A percentile compares a stretch with the other conserved stretches of the same genome.
These are phyloP conservation scores for Sicus ferrugineus DNA, from an alignment of 2,888 invertebrate genomes.

Conservation along the genomic window DNA sequence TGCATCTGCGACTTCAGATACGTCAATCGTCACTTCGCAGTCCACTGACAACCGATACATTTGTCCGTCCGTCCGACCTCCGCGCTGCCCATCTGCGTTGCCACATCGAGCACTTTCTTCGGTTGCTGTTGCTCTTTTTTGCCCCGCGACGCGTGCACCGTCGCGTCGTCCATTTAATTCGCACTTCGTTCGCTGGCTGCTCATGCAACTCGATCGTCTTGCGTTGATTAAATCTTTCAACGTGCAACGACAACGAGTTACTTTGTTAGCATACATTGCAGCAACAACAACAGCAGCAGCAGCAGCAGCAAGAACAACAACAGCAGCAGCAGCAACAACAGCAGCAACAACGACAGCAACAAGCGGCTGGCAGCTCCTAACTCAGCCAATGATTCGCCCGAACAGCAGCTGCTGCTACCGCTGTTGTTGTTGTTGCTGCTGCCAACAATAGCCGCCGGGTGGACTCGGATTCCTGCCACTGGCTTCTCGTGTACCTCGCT, in stretches of 20 bases:
- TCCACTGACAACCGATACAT: constrained; percentile 1
- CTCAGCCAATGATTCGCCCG: constrained; percentile 25
- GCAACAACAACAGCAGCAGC: not conserved
- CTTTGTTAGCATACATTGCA: constrained; percentile 30
- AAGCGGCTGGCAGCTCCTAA: constrained; percentile 28
- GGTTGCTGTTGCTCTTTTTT: not conserved
- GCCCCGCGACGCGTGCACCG: not conserved
- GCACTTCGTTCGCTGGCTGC: constrained; percentile 25
- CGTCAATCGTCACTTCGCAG: not conserved
- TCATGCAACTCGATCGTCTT: constrained; percentile 24
- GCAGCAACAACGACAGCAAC: too few relatives aligned
- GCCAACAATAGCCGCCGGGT: too few relatives aligned
- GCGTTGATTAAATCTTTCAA: constrained; percentile 33
- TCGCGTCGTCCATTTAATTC: constrained; percentile 23
- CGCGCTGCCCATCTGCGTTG: not conserved
- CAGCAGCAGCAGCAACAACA: not conserved
- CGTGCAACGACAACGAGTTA: constrained; percentile 29
- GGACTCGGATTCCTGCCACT: not conserved
- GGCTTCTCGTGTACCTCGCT: not conserved
- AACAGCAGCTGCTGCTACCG: not conserved
- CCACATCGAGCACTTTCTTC: too few relatives aligned
- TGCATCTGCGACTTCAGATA: not conserved
- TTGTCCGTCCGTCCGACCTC: not conserved
- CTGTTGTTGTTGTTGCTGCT: not conserved
- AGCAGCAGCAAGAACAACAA: not conserved